Conservation (phyloP, 2,113 vertebrate species). For the Machaerirhynchus nigripectus region DNA sequence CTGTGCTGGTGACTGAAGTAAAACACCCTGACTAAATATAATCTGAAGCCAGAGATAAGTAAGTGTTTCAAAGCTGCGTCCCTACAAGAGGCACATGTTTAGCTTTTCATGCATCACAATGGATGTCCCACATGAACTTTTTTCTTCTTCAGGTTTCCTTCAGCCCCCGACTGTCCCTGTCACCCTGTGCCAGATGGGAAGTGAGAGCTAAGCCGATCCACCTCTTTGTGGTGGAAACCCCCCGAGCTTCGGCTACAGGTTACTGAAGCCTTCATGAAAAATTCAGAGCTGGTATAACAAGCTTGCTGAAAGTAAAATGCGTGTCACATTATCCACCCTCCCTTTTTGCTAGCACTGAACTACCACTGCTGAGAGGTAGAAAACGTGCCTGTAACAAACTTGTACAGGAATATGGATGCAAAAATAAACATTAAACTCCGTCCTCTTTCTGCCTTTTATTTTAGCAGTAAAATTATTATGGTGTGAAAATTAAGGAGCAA, state of each 20-base stretch:
- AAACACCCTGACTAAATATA: slow-evolving; percentile 71
- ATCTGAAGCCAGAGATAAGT: slow-evolving; percentile 77
- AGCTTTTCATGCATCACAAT: slow-evolving; percentile 81
- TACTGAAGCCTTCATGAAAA: slow-evolving; percentile 91
- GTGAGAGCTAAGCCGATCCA: slow-evolving; percentile 94
- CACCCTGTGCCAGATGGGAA: slow-evolving; percentile 97
- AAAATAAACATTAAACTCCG: neutral
- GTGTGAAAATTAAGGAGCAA: neutral
- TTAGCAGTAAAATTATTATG: neutral
- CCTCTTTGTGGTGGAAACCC: slow-evolving; percentile 94
- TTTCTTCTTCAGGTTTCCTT: slow-evolving; percentile 81
- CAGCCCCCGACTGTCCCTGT: slow-evolving; percentile 83
- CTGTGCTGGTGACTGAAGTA: slow-evolving; percentile 73
- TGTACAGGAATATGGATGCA: neutral
- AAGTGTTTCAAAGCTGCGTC: slow-evolving; percentile 76
- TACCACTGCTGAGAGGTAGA: neutral
- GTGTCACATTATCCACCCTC: slow-evolving; percentile 81
- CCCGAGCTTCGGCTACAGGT: slow-evolving; percentile 90
- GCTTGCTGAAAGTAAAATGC: slow-evolving; percentile 80
- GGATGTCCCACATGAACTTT: slow-evolving; percentile 76
- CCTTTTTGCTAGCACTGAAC: slow-evolving; percentile 58
- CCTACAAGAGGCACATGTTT: slow-evolving; percentile 75
- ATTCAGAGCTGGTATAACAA: slow-evolving; percentile 90
- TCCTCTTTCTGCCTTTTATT: neutral
- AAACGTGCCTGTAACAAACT: neutral